Base-by-base conservation (phyloP, 2,797 vertebrate genomes). In the Lateolabrax maculatus region DNA sequence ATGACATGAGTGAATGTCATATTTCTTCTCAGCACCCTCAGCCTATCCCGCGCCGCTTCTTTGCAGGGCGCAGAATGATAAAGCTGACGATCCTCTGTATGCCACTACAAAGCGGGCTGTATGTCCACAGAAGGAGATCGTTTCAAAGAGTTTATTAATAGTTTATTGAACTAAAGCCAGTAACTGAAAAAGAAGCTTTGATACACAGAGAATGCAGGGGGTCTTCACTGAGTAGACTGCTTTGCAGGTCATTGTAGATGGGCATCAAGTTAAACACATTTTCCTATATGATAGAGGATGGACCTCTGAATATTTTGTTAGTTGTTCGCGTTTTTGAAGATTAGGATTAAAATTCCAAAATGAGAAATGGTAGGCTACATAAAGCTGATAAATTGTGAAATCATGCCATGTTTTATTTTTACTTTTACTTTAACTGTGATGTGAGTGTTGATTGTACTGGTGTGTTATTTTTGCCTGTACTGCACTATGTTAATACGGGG, bases 61-160 rank as follows among this genome's bases (percentile, higher is more conserved):
- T 34, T 31, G 31, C 64, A 23, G 23, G 6, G 43, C 1, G 6
- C 41, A 13, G 46, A 21, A 29, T 11, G 29, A 73, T 72, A 21
- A 51, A 62, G 34, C 15, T 8, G 61, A 75, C 52, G 48, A 41
- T 73, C 55, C 44, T 49, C 70, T n/a, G 5, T 51, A 7, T 6
- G 31, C 58, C 57, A 34, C 60, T 34, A 77, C 70, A 64, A 60
- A 74, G 41, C 66, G 4, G 66, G 52, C n/a, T 34, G 67, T 55
- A 43, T 48, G 53, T 71, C 70, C 60, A 73, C 25, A 76, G 46
- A 25, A 18, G 68, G 19, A 58, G 73, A 77, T 80, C 66, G 41
- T 84, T 75, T 83, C 84, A 80, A 75, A 80, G 70, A 19, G n/a
- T n/a, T n/a, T n/a, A n/a, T n/a, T n/a, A n/a, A n/a, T 44, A 9